Conservation (phyloP, 1,140 invertebrate genomes). For the Tribolium madens region DNA sequence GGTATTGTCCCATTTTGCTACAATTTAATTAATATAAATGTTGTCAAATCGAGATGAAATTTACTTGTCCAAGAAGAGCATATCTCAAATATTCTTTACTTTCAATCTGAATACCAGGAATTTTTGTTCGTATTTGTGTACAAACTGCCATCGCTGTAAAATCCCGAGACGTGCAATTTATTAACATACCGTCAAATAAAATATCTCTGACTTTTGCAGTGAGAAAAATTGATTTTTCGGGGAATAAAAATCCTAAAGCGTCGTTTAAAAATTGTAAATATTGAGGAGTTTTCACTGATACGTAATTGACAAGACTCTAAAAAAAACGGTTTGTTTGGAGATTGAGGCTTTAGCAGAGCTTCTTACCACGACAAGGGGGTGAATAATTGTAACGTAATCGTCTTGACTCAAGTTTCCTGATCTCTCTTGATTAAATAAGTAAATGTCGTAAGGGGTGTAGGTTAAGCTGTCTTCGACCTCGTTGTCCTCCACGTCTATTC, state of each 20-base stretch:
- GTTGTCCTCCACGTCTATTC: slow-evolving; percentile 77
- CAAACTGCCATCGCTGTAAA: slow-evolving; percentile 80
- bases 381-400: slow-evolving; percentile 74
- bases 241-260: slow-evolving; percentile 72
- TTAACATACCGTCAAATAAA: slow-evolving; percentile 76
- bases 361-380: slow-evolving; percentile 72
- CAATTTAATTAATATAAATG: neutral
- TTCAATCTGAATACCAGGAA: slow-evolving; percentile 67
- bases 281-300: slow-evolving; percentile 68
- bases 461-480: slow-evolving; percentile 77
- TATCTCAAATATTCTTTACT: slow-evolving; percentile 74
- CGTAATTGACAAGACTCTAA: slow-evolving; percentile 67
- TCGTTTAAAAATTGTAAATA: slow-evolving; percentile 73
- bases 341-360: slow-evolving; percentile 45
- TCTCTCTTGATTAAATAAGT: slow-evolving; percentile 72
- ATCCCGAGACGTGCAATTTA: slow-evolving; percentile 79
- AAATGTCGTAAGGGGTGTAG: slow-evolving; percentile 75
- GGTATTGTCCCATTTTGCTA: slow-evolving; percentile 56
- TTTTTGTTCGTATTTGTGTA: slow-evolving; percentile 72
- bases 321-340: slow-evolving; percentile 49
- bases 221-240: slow-evolving; percentile 71
- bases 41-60: slow-evolving; percentile 48
- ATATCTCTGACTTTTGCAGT: slow-evolving; percentile 74
- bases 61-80: slow-evolving; percentile 77
- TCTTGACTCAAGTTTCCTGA: slow-evolving; percentile 76